These are phyloP conservation scores for Achatina immaculata DNA, from an alignment of 1,140 invertebrate genomes.

Conservation along the genomic window DNA sequence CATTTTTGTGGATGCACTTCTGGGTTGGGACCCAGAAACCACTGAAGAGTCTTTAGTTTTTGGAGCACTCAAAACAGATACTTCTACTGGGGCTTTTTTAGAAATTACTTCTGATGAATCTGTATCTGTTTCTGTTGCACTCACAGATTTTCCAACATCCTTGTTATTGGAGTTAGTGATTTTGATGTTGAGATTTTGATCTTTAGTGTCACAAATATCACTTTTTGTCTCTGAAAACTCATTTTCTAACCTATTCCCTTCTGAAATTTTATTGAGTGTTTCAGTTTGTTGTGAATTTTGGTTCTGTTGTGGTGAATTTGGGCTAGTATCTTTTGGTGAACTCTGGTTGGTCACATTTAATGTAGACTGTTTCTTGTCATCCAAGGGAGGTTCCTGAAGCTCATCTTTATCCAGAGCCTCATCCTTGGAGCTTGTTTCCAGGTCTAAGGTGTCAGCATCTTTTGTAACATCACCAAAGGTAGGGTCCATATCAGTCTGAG, in stretches of 20 bases:
- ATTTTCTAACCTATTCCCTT: not conserved
- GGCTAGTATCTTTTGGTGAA: not conserved
- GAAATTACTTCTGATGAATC: not conserved
- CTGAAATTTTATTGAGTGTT: not conserved
- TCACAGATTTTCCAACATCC: not conserved
- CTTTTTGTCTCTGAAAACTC: not conserved
- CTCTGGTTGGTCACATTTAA: not conserved
- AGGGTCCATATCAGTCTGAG: not conserved
- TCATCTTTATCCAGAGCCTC: not conserved
- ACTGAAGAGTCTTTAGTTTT: not conserved
- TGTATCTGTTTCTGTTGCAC: not conserved
- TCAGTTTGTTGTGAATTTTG: not conserved
- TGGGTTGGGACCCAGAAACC: not conserved
- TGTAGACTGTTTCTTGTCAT: not conserved
- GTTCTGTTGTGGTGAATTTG: not conserved
- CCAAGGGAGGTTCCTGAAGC: not conserved
- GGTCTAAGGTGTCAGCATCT: not conserved
- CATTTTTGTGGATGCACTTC: constrained; percentile 12
- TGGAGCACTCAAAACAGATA: not conserved
- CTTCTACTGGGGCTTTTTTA: not conserved
- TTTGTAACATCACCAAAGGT: not conserved
- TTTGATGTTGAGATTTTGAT: constrained; percentile 35
- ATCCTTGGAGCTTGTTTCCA: not conserved
- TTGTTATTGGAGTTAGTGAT: constrained; percentile 25
- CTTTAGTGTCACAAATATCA: constrained; percentile 21